Base-by-base conservation (phyloP, 1,140 invertebrate species). In the Sycophila sp. region DNA sequence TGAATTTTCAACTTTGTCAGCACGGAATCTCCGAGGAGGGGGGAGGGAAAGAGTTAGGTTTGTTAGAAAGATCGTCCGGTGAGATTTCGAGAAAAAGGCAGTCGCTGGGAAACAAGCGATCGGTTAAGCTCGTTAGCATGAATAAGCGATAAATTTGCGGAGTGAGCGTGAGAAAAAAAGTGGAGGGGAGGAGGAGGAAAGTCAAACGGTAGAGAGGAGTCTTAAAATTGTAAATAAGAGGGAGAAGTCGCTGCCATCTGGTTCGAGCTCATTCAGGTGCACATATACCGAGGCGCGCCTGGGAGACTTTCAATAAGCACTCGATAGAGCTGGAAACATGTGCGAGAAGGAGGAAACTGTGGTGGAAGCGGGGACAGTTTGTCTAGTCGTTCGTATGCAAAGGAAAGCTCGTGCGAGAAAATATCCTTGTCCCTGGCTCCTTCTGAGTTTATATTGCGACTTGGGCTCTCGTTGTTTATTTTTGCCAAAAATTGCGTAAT, bases 301-400 rank as follows among this genome's bases (percentile, higher is more conserved):
- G 17, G 7, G 22, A 1, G 22, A 59, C 56, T 59, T 59, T 59
- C 56, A 59, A 59, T 59, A 59, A 40, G 36, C 34, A 36, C 55
- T 38, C 17, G 32, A n/a, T n/a, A n/a, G n/a, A n/a, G n/a, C n/a
- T n/a, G n/a, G n/a, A n/a, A n/a, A n/a, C n/a, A n/a, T n/a, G n/a
- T n/a, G n/a, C n/a, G n/a, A n/a, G n/a, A n/a, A n/a, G n/a, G n/a
- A n/a, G n/a, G n/a, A n/a, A n/a, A n/a, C n/a, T n/a, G n/a, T n/a
- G n/a, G n/a, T 22, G 30, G 6, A 40, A 10, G 4, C 56, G 2
- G 19, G 28, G 24, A 22, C 2, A 59, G 22, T 42, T 55, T 22
- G 30, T 40, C 2, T 26, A 42, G 71, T 76, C 51, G 68, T 68
- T 73, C 32, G 11, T 22, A 64, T 59, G 64, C 56, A 59, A 51